Evolutionary conservation across 2,797 vertebrate species (phyloP).

Genomic region (Neomorphus geoffroyi): DNA sequence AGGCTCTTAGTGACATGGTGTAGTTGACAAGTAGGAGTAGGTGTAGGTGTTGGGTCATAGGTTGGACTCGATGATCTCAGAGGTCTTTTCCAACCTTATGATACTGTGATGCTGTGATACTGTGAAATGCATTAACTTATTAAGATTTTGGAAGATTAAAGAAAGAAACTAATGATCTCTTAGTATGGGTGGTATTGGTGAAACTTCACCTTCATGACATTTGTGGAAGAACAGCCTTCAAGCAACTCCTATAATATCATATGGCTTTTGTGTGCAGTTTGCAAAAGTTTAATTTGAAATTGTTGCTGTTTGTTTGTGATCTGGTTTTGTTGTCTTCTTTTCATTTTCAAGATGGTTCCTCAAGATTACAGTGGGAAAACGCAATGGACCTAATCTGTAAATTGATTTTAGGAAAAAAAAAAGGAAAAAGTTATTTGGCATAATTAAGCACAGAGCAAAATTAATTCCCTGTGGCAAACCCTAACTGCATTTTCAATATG

Average conservation of each 20-base stretch:
- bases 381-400: not conserved
- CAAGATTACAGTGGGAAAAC: not conserved
- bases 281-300: not conserved
- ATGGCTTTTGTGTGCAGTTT: not conserved
- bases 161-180: not conserved
- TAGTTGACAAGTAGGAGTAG: too few species aligned
- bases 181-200: not conserved
- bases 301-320: not conserved
- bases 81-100: too few species aligned
- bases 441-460: not conserved
- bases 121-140: not conserved
- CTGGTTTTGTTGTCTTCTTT: not conserved
- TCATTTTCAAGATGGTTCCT: not conserved
- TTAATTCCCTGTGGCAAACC: not conserved
- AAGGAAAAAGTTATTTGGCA: not conserved
- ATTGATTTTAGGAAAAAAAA: too few species aligned
- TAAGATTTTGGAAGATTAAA: not conserved
- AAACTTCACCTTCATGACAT: not conserved
- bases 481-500: not conserved
- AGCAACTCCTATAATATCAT: not conserved
- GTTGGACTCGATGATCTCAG: too few species aligned
- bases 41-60: too few species aligned
- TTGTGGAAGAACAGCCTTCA: not conserved
- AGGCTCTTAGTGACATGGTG: too few species aligned
- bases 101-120: too few species aligned